Conservation (phyloP, 2,113 vertebrate species). For the Spheniscus mendiculus region DNA sequence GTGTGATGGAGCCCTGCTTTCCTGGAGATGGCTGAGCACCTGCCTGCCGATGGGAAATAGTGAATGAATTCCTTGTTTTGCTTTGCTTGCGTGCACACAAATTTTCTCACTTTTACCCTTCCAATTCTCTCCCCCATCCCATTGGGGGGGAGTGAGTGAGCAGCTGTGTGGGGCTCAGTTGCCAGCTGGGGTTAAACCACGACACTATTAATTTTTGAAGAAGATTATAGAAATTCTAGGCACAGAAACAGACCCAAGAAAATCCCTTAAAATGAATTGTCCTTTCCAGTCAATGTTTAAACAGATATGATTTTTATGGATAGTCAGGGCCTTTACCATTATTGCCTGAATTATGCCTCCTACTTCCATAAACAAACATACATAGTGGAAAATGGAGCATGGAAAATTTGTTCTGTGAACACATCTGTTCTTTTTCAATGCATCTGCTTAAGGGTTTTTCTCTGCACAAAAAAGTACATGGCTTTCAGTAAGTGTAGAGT, state of each 20-base stretch:
- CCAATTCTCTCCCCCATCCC: too few relatives aligned
- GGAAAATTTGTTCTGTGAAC: conserved; percentile 13
- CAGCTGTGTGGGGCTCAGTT: too few relatives aligned
- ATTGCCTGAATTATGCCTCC: not conserved
- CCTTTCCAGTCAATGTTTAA: not conserved
- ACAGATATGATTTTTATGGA: not conserved
- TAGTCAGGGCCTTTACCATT: not conserved
- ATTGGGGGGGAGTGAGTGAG: too few relatives aligned
- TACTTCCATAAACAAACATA: not conserved
- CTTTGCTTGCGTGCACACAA: too few relatives aligned
- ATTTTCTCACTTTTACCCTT: too few relatives aligned
- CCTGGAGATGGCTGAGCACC: too few relatives aligned
- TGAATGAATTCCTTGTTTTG: too few relatives aligned
- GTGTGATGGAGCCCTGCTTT: too few relatives aligned
- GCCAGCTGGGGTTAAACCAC: too few relatives aligned
- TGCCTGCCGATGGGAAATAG: too few relatives aligned
- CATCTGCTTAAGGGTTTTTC: conserved; percentile 36
- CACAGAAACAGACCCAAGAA: not conserved
- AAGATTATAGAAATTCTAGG: not conserved
- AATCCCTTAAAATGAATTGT: not conserved
- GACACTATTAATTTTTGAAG: not conserved
- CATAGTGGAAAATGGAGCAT: conserved; percentile 20
- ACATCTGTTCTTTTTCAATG: conserved; percentile 39
- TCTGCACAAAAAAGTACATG: not conserved
- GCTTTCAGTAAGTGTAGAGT: conserved; percentile 23